These are phyloP conservation scores for Megalurothrips usitatus DNA, from an alignment of 2,888 invertebrate species.

Conservation along the genomic window DNA sequence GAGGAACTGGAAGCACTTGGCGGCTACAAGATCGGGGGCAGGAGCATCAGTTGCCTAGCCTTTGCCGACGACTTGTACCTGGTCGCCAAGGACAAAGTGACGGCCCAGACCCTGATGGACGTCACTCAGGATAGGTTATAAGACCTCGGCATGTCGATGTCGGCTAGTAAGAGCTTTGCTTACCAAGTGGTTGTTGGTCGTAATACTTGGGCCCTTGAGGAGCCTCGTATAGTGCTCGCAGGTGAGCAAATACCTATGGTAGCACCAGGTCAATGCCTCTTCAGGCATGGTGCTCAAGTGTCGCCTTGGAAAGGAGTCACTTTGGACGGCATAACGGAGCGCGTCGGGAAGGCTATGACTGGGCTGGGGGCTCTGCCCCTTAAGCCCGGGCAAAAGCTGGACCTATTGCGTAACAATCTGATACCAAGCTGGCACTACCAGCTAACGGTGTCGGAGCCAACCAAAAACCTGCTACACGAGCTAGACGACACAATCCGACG, in stretches of 20 bases:
- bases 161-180: constrained; percentile 31
- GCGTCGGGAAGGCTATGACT: background rate
- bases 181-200: constrained; percentile 19
- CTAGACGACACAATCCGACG: constrained; percentile 30
- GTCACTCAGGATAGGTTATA: constrained; percentile 2
- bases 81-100: constrained; percentile 27
- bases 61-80: constrained; percentile 36
- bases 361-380: background rate
- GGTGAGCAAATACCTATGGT: constrained; percentile 30
- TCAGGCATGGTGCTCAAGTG: constrained; percentile 23
- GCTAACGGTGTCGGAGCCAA: constrained; percentile 9
- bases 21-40: constrained; percentile 24
- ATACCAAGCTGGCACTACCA: constrained; percentile 31
- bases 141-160: constrained; percentile 30
- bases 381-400: constrained; percentile 30
- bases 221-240: constrained; percentile 39
- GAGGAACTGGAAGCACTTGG: constrained; percentile 29
- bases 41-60: constrained; percentile 31
- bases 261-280: constrained; percentile 15
- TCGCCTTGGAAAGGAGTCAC: constrained; percentile 31
- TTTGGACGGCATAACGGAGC: background rate
- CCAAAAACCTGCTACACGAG: background rate
- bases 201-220: constrained; percentile 41
- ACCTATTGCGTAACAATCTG: constrained; percentile 7
- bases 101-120: constrained; percentile 31